Conservation (phyloP, 2,888 invertebrate species). For the Dasypogon diadema region DNA sequence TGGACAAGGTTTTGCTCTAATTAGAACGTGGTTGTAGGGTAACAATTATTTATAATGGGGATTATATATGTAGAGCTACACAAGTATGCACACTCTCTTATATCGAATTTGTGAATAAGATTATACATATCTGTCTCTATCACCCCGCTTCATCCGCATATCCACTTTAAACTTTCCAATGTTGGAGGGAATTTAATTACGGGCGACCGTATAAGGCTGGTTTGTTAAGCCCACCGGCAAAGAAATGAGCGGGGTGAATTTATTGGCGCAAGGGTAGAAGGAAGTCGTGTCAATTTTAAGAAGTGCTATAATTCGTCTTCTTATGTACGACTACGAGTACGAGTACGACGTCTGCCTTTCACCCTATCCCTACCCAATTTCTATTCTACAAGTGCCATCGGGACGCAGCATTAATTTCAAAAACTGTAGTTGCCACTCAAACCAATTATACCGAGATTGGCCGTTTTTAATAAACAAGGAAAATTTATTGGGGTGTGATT, state of each 20-base stretch:
- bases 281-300: constrained; percentile 37
- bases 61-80: constrained; percentile 56
- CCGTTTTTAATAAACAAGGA: too few species aligned
- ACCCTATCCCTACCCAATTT: background rate
- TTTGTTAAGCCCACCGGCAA: constrained; percentile 10
- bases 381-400: background rate
- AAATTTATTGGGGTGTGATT: too few species aligned
- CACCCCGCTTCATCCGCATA: background rate
- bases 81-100: constrained; percentile 33
- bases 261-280: constrained; percentile 12
- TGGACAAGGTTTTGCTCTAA: constrained; percentile 61
- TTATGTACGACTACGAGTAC: constrained; percentile 2
- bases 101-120: constrained; percentile 51
- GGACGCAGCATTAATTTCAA: background rate
- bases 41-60: constrained; percentile 61
- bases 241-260: constrained; percentile 9
- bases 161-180: constrained; percentile 38
- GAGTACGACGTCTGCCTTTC: too few species aligned
- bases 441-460: too few species aligned
- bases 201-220: constrained; percentile 41
- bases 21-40: constrained; percentile 61
- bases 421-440: background rate
- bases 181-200: constrained; percentile 56
- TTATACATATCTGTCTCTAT: constrained; percentile 25
- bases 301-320: constrained; percentile 40